Evolutionary conservation across 2,113 vertebrate genomes (phyloP).

Genomic region (Apus apus): DNA sequence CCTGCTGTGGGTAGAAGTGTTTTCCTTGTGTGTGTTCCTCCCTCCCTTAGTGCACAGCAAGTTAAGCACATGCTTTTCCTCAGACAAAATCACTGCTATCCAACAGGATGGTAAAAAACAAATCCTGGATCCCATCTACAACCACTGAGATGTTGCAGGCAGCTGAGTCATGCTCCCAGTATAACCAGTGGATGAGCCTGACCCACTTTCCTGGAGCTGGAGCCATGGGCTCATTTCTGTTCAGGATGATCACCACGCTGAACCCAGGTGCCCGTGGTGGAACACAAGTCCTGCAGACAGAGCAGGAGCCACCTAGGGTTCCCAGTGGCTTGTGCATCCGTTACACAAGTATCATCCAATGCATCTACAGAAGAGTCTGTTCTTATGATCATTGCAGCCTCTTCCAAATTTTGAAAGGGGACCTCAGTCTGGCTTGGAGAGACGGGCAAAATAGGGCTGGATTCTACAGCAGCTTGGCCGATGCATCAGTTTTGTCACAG

Average conservation of each 20-base stretch:
- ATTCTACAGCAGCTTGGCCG: neutral
- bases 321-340: neutral
- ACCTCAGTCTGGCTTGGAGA: neutral
- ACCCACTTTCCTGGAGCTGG: neutral
- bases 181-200: neutral
- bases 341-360: neutral
- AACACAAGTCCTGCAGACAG: neutral
- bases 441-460: neutral
- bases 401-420: neutral
- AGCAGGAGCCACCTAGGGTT: neutral
- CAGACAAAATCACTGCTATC: neutral
- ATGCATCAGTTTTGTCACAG: neutral
- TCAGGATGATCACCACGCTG: neutral
- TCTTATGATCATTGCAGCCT: neutral
- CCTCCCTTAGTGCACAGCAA: neutral
- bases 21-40: neutral
- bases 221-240: neutral
- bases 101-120: neutral
- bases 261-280: neutral
- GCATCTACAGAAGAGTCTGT: neutral
- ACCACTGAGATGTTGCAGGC: neutral
- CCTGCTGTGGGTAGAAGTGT: constrained; percentile 1
- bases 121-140: neutral
- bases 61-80: neutral
- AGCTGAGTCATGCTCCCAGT: neutral